phyloP scores from a whole-genome alignment of 53 echinoderm and acorn worm species.

The Hippasteria phrygiana region DNA sequence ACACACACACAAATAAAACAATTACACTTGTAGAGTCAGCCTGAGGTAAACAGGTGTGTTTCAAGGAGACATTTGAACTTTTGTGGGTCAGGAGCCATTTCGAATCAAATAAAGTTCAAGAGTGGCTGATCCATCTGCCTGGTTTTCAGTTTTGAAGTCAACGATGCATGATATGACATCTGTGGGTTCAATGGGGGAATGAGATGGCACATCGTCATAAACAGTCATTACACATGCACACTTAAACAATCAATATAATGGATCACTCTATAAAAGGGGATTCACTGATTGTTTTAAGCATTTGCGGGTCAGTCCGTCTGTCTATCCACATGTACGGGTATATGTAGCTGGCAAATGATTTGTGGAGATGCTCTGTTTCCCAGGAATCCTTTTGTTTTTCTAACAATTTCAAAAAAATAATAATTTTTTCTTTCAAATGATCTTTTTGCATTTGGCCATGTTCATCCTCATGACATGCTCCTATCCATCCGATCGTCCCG shows the following conservation, averaged over 20 bases:
- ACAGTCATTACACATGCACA: not conserved
- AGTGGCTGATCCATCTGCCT: not conserved
- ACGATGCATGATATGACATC: slow-evolving; percentile 11
- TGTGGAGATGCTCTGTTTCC: too few relatives aligned
- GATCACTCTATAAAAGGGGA: too few relatives aligned
- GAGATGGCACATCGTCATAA: not conserved
- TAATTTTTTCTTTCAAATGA: not conserved
- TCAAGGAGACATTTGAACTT: too few relatives aligned
- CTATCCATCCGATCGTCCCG: not conserved
- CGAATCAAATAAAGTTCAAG: too few relatives aligned
- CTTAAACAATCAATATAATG: not conserved
- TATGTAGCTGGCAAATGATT: not conserved
- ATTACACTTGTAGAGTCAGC: too few relatives aligned
- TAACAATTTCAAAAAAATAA: not conserved
- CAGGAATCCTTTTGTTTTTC: too few relatives aligned
- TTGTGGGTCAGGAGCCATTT: too few relatives aligned
- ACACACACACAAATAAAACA: too few relatives aligned
- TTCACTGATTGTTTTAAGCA: too few relatives aligned
- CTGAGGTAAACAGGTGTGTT: too few relatives aligned
- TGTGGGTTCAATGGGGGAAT: not conserved
- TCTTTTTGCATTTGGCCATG: not conserved
- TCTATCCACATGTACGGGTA: not conserved
- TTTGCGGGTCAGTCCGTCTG: not conserved
- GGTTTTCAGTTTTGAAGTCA: not conserved
- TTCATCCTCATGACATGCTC: not conserved